These are phyloP conservation scores for Caenorhabditis sp. DNA, from an alignment of 2,888 invertebrate genomes.

Conservation along the genomic window DNA sequence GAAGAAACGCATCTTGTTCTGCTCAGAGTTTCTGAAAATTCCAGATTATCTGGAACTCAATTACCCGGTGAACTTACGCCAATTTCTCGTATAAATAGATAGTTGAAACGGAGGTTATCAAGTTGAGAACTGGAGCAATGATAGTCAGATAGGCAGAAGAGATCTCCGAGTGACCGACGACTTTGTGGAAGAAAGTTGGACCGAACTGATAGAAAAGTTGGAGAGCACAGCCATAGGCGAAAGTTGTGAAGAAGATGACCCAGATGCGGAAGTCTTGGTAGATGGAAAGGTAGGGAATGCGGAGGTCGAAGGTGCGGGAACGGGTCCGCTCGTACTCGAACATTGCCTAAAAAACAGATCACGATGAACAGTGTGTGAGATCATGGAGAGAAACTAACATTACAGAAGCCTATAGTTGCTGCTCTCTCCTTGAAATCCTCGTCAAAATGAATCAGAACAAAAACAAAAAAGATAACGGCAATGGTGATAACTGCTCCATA, in stretches of 20 bases:
- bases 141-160: conserved; percentile 59
- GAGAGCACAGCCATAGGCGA: conserved; percentile 71
- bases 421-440: conserved; percentile 69
- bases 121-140: conserved; percentile 58
- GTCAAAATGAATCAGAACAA: conserved; percentile 68
- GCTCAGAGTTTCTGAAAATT: conserved; percentile 61
- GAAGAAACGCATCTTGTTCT: conserved; percentile 70
- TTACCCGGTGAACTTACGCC: conserved; percentile 63
- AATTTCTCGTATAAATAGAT: conserved; percentile 47
- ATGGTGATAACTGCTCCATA: conserved; percentile 65
- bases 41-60: too few relatives aligned
- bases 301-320: conserved; percentile 67
- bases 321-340: conserved; percentile 68
- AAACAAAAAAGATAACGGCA: conserved; percentile 55
- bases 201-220: conserved; percentile 72
- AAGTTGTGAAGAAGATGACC: conserved; percentile 69
- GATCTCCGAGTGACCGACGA: conserved; percentile 61
- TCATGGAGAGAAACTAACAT: too few relatives aligned
- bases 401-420: conserved; percentile 58
- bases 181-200: conserved; percentile 72
- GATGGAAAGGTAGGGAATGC: conserved; percentile 73
- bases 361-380: too few relatives aligned
- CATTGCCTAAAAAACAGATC: conserved; percentile 65
- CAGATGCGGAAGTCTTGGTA: conserved; percentile 72
- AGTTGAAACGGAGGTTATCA: conserved; percentile 55